Percentiles rank a stretch among this genome's conserved stretches.
These are phyloP conservation scores for Xiphydria camelus DNA, from an alignment of 2,888 invertebrate species.

Conservation along the genomic window DNA sequence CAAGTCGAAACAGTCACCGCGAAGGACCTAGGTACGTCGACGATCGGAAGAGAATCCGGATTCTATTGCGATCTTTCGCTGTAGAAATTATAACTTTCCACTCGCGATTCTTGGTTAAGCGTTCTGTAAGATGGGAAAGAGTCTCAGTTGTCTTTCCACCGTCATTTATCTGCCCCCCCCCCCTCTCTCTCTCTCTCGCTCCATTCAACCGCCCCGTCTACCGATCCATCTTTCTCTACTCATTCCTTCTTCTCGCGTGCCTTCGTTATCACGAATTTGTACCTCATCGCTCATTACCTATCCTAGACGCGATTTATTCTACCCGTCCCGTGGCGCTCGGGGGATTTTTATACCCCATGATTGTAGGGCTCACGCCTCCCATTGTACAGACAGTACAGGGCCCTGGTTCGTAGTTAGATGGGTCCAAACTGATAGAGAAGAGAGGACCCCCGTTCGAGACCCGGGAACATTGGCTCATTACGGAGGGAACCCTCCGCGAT, in stretches of 20 bases:
- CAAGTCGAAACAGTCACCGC: too few relatives aligned
- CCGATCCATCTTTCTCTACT: background rate
- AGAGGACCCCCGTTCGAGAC: conserved; percentile 7
- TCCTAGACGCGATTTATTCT: conserved; percentile 16
- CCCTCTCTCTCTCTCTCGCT: background rate
- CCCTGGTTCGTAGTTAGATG: conserved; percentile 15
- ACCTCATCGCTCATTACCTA: conserved; percentile 18
- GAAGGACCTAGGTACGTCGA: too few relatives aligned
- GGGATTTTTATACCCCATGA: conserved; percentile 16
- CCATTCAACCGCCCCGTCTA: background rate
- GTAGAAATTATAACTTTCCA: too few relatives aligned
- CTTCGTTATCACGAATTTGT: conserved; percentile 17
- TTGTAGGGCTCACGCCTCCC: conserved; percentile 16
- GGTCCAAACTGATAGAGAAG: conserved; percentile 15
- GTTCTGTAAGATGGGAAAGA: too few relatives aligned
- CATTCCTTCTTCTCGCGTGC: background rate
- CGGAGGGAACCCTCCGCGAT: conserved; percentile 1
- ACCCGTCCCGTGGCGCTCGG: conserved; percentile 6
- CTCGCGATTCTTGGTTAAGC: too few relatives aligned
- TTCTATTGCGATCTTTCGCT: too few relatives aligned
- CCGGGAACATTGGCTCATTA: conserved; percentile 15
- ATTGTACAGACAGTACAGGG: conserved; percentile 11
- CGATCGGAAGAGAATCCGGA: too few relatives aligned
- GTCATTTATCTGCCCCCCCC: background rate
- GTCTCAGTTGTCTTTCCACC: too few relatives aligned